A percentile compares a stretch with the other conserved stretches of the same genome.
phyloP scores from a whole-genome alignment of 2,113 vertebrate genomes.

The Paralichthys olivaceus region DNA sequence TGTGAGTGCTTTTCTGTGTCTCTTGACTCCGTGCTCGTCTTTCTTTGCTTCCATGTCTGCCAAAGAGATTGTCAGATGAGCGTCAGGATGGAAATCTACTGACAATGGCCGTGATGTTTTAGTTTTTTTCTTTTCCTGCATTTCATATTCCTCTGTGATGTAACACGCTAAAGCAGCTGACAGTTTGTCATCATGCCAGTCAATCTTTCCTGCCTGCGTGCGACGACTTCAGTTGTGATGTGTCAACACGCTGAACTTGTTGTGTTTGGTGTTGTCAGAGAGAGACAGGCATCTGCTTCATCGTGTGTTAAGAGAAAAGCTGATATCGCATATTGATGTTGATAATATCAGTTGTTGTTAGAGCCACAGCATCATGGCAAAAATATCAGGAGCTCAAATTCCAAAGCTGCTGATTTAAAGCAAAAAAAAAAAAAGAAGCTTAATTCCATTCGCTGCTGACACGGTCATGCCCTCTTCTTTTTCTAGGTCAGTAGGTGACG shows the following conservation, averaged over 20 bases:
- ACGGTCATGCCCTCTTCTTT: slow-evolving; percentile 31
- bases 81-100: slow-evolving; percentile 31
- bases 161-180: slow-evolving; percentile 15
- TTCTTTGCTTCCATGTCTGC: slow-evolving; percentile 27
- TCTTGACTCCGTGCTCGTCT: slow-evolving; percentile 33
- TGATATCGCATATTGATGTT: slow-evolving; percentile 3
- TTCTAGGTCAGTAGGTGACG: slow-evolving; percentile 63
- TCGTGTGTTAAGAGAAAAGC: neutral
- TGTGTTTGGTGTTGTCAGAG: slow-evolving; percentile 23
- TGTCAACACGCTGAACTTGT: slow-evolving; percentile 42
- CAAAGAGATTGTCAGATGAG: slow-evolving; percentile 32
- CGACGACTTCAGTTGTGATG: slow-evolving; percentile 16
- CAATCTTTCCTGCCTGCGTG: neutral
- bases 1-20: slow-evolving; percentile 47
- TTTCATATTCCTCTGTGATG: slow-evolving; percentile 12
- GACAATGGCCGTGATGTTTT: slow-evolving; percentile 11
- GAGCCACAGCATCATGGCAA: neutral
- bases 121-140: neutral
- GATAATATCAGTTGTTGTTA: neutral
- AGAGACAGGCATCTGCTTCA: neutral
- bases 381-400: neutral
- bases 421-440: no score
- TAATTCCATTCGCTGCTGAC: slow-evolving; percentile 19
- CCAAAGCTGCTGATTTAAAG: neutral
- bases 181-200: slow-evolving; percentile 45